Base-by-base conservation (phyloP, 2,888 invertebrate species). In the Gonocerus acuteangulatus region DNA sequence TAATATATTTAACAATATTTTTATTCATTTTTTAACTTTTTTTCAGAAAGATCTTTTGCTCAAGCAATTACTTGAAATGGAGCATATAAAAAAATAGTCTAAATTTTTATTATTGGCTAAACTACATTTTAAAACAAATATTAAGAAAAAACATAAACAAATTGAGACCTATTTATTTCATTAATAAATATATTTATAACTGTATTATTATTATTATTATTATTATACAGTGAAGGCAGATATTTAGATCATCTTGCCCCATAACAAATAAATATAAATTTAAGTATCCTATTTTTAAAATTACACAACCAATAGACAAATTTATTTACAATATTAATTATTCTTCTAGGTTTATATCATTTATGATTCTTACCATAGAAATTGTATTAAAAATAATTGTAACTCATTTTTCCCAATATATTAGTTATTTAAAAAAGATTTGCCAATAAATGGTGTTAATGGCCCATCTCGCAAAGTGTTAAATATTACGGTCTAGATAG, bases 371-470 rank as follows among this genome's bases (percentile, higher is more conserved):
- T 57, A 57, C 57, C 32, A 34, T 57, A 57, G 57, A 57, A 57
- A 57, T 57, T 57, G 57, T 57, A 57, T 45, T 47, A 57, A 57
- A 57, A 57, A 57, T 57, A 57, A 57, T 54, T 54, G 42, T 54
- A 42, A 54, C 54, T 54, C 54, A 42, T 54, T 42, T 54, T 54
- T 18, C 18, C 54, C 42, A 21, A 54, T 54, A 54, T 34, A 54
- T 54, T 49, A 32, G 32, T 23, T 49, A 49, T 49, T 34, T 49
- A 23, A 23, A 27, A 32, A 49, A 49, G 49, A 49, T 32, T 32
- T 27, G 49, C 49, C 49, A 49, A 18, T 49, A 15, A 16, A 32
- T 49, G 49, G 32, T 49, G 34, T 49, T 27, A 23, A 18, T 34
- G 49, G 49, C 49, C 32, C 49, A 16, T 49, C 32, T 49, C 23